These are phyloP conservation scores for Nycteola revayana DNA, from an alignment of 2,888 invertebrate species.

Conservation along the genomic window DNA sequence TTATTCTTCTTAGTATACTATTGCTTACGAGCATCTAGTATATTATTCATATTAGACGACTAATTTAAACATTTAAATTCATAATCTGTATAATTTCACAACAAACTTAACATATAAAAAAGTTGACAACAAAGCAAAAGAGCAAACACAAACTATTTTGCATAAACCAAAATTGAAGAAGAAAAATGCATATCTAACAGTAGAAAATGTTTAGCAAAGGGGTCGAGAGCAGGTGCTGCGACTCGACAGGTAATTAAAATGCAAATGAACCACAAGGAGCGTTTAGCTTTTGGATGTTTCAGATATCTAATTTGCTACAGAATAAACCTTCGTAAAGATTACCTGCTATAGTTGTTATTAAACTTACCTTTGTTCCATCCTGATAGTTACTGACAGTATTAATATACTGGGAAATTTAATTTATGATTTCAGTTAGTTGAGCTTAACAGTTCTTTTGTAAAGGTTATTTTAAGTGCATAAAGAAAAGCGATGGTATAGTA, in stretches of 20 bases:
- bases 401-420: too few relatives aligned
- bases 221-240: constrained; percentile 48
- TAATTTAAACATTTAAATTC: too few relatives aligned
- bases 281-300: constrained; percentile 29
- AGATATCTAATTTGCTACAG: constrained; percentile 26
- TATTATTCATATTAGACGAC: too few relatives aligned
- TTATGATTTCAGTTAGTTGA: too few relatives aligned
- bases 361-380: background rate
- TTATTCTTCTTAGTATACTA: too few relatives aligned
- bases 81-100: too few relatives aligned
- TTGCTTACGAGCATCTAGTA: too few relatives aligned
- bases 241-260: constrained; percentile 74
- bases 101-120: too few relatives aligned
- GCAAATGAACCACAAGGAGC: constrained; percentile 59
- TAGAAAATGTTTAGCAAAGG: constrained; percentile 36
- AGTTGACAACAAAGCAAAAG: constrained; percentile 1
- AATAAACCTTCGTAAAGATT: background rate
- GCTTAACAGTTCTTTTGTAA: too few relatives aligned
- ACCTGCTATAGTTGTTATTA: background rate
- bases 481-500: too few relatives aligned
- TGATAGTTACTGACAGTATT: too few relatives aligned
- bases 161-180: constrained; percentile 12
- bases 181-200: constrained; percentile 51
- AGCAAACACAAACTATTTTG: constrained; percentile 3
- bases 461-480: too few relatives aligned